Base-by-base conservation (phyloP, 2,888 invertebrate species). In the Candidula unifasciata region DNA sequence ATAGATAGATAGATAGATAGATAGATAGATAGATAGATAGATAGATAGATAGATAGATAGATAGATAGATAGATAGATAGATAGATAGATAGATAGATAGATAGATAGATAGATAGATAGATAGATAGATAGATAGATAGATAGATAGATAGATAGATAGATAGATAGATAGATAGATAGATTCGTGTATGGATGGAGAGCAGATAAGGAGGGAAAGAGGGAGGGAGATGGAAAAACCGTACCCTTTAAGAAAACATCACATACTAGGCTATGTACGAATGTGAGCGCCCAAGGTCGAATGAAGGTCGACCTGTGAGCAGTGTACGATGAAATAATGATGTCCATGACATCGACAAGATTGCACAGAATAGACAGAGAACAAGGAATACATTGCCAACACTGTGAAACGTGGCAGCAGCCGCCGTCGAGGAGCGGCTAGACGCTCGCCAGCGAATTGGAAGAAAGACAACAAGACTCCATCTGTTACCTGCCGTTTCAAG, bases 111-210 rank as follows among this genome's bases (percentile, higher is more conserved):
- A 35, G 69, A 69, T 16, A 35, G 35, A 69, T 16, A 33, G 18
- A 30, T 33, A 24, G 35, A 69, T 6, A 35, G 18, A 35, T 6
- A 35, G 2, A 69, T 33, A 24, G 35, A 69, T 33, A 69, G 69
- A 35, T 16, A 77, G 30, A 27, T 66, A 60, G 64, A 64, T 37
- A 66, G 66, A 64, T 24, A 66, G 79, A 66, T 3, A 79, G 66
- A 79, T 35, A 33, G 64, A 66, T 18, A 66, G 79, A 66, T 66
- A 80, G 68, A 68, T 66, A 35, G 69, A 37, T 30, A 18, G 30
- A 10, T 30, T 33, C 30, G 66, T 33, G 33, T 30, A 18, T 68
- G 33, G 3, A 21, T 30, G 33, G 35, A 18, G 68, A 8, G 18
- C 21, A 68, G 21, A 3, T 30, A 16, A 13, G 10, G 33, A 68